Evolutionary conservation across 2,797 vertebrate species (phyloP).

Genomic region (Enteromius trimaculatus): DNA sequence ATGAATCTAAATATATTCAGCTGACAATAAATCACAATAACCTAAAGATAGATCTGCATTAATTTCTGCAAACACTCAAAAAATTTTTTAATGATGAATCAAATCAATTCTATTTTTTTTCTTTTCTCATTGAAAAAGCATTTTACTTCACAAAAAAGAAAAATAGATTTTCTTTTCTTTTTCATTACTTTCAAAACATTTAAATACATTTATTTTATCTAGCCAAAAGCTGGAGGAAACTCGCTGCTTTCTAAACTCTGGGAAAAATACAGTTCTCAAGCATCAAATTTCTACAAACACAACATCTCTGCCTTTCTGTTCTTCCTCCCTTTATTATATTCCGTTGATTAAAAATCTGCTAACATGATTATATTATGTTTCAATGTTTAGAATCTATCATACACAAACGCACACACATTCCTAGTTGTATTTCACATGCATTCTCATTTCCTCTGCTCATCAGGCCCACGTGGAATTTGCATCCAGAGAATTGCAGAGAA

Average conservation of each 20-base stretch:
- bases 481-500: background rate
- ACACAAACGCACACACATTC: background rate
- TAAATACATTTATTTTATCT: background rate
- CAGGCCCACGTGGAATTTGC: background rate
- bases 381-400: background rate
- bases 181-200: background rate
- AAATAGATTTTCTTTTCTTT: background rate
- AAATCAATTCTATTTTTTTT: background rate
- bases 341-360: background rate
- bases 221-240: background rate
- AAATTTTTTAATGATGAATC: background rate
- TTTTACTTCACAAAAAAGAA: background rate
- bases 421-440: constrained; percentile 11
- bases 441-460: constrained; percentile 27
- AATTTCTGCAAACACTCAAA: background rate
- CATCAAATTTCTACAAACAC: background rate
- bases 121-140: background rate
- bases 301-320: background rate
- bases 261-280: background rate
- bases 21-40: background rate
- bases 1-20: background rate
- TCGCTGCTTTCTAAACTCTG: background rate
- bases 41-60: background rate
- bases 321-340: background rate
- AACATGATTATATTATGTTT: constrained; percentile 8